Percentiles rank a stretch among this genome's conserved stretches.
Evolutionary conservation across 2,797 vertebrate genomes (phyloP).

Genomic region (Chloroceryle inda): DNA sequence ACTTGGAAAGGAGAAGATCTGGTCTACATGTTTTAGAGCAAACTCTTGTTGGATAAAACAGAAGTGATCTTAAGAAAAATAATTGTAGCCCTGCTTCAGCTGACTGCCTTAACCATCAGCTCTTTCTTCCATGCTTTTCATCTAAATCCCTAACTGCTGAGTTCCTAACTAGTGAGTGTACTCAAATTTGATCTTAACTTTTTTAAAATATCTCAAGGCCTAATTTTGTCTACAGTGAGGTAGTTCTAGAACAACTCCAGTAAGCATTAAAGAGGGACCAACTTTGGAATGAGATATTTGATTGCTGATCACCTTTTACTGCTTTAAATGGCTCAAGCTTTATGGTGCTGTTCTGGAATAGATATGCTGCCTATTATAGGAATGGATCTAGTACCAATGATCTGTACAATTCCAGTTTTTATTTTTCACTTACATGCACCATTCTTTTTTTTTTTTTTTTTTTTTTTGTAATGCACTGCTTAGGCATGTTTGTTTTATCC

Average conservation of each 20-base stretch:
- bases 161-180: not conserved
- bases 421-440: not conserved
- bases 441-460: not conserved
- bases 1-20: not conserved
- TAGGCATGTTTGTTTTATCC: not conserved
- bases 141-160: not conserved
- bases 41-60: not conserved
- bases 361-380: not conserved
- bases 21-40: rapidly evolving
- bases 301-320: not conserved
- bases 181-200: not conserved
- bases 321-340: not conserved
- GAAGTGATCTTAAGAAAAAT: not conserved
- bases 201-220: not conserved
- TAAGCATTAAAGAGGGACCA: not conserved
- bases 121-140: not conserved
- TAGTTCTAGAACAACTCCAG: not conserved
- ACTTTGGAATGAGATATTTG: not conserved
- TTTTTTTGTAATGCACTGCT: not conserved
- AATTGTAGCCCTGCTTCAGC: not conserved
- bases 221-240: not conserved
- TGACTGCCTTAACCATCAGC: not conserved
- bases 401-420: not conserved
- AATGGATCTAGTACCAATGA: not conserved
- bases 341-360: not conserved